Evolutionary conservation across 2,888 invertebrate species (phyloP), one percentile per base, ranked within the genome.

Genomic region (Mesorhabditis belari): DNA sequence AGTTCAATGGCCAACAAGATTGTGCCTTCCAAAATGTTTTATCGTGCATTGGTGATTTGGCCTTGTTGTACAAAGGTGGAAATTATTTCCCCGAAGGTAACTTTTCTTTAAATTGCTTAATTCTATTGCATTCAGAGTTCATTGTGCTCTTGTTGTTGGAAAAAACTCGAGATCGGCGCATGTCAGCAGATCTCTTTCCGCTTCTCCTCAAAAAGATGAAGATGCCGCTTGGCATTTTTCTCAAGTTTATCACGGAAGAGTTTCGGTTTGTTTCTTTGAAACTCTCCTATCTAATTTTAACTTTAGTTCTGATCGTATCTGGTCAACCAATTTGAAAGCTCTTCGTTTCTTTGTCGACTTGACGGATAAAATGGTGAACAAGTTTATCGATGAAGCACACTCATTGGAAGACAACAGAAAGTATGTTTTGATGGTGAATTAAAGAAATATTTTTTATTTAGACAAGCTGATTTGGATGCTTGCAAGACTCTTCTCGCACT

Each of bases 121-220:
- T 0, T 58, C 26, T 4, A 35, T 23, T 4, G 27, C 17, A 17
- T 52, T 27, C 56, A 74, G 75, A 73, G 21, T 73, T 71, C 50
- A 69, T 77, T 59, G 60, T 77, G 24, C 67, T 66, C 19, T 65
- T 74, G 12, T 58, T 70, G 5, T 59, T 77, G 51, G 64, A 67
- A 35, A 66, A 67, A 50, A 65, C 69, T 24, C 62, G 64, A 9
- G 67, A 12, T 9, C 28, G 63, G 9, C 64, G 64, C 1, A 62
- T 71, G 0, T 55, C 64, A 23, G 55, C 63, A 2, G 2, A 28
- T 3, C 69, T 70, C 62, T 72, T 66, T 51, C 53, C 63, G 6
- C 19, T 51, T n/a, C 55, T 69, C 3, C 53, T 65, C 17, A 64
- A 69, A n/a, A 57, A 62, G 25, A 65, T 75, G 24, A 65, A 67